A percentile compares a stretch with the other conserved stretches of the same genome.
These are phyloP conservation scores for Plagiodera versicolora DNA, from an alignment of 2,888 invertebrate genomes.

Conservation along the genomic window DNA sequence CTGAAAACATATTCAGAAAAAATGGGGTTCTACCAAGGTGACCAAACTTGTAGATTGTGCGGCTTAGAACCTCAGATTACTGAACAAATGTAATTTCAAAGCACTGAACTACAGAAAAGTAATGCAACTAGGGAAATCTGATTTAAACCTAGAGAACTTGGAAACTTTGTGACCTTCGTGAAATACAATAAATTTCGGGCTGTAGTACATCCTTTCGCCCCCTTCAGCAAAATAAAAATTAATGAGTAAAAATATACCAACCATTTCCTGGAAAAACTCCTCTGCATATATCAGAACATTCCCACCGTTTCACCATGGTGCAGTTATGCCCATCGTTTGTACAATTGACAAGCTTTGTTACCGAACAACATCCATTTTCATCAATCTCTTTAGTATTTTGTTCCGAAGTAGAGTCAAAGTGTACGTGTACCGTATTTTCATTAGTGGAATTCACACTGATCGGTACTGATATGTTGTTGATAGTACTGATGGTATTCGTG, in stretches of 20 bases:
- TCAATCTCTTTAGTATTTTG: neutral
- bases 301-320: neutral
- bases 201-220: too few relatives aligned
- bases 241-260: slow-evolving; percentile 3
- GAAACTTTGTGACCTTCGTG: too few relatives aligned
- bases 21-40: too few relatives aligned
- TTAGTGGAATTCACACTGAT: slow-evolving; percentile 20
- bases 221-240: too few relatives aligned
- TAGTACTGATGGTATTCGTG: slow-evolving; percentile 15
- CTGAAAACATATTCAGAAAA: too few relatives aligned
- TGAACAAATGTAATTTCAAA: too few relatives aligned
- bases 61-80: too few relatives aligned
- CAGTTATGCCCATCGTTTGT: slow-evolving; percentile 6
- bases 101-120: too few relatives aligned
- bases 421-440: slow-evolving; percentile 11
- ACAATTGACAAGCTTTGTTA: neutral
- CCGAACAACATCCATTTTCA: slow-evolving; percentile 9
- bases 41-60: too few relatives aligned
- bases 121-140: too few relatives aligned
- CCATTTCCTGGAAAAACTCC: slow-evolving; percentile 5
- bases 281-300: slow-evolving; percentile 19
- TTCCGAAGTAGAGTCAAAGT: neutral
- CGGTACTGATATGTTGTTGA: slow-evolving; percentile 21
- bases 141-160: too few relatives aligned
- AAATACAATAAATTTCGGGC: too few relatives aligned